Evolutionary conservation across 2,113 vertebrate genomes (phyloP), one percentile per base, ranked within the genome.

Genomic region (Poeciliopsis retropinna): DNA sequence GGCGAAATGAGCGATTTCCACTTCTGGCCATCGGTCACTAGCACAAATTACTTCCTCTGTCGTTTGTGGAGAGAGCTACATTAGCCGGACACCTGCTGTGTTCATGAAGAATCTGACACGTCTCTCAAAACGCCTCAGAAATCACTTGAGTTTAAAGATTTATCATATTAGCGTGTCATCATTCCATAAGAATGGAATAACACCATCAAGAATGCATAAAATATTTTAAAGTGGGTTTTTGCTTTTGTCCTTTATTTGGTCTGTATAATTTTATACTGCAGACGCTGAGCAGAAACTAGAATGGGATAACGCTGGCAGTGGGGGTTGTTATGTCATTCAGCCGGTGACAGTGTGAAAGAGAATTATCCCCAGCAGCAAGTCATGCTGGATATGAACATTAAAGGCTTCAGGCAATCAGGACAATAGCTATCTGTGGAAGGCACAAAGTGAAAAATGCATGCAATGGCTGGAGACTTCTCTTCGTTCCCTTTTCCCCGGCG

Each of bases 361-460:
- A 81, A 64, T n/a, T 6, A 47, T 37, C 14, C 32, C 31, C 44
- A 75, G 30, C 12, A 72, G 32, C 31, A 31, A 65, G 61, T 37
- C 39, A 14, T 37, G 67, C 61, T 73, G 41, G 8, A 73, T 65
- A 31, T 71, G 30, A 79, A 61, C 63, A 84, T 51, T 78, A 76
- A 74, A 71, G 29, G 64, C 67, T 82, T 72, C 41, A 61, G 76
- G 71, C 70, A 74, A 67, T 72, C 14, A 44, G n/a, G 64, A 80
- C 76, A 78, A 75, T 39, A 65, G 51, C 27, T 78, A 34, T 75
- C 27, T 65, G 37, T 63, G 31, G 12, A 60, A 80, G 68, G 60
- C 11, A 68, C 39, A 69, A 51, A 76, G 78, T 64, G 60, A 72
- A 80, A 83, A 79, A 83, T 72, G 47, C 67, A 72, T 64, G 60